Percentiles rank a stretch among this genome's conserved stretches.
Conservation (phyloP, 2,797 vertebrate species). For the Acipenser ruthenus region DNA sequence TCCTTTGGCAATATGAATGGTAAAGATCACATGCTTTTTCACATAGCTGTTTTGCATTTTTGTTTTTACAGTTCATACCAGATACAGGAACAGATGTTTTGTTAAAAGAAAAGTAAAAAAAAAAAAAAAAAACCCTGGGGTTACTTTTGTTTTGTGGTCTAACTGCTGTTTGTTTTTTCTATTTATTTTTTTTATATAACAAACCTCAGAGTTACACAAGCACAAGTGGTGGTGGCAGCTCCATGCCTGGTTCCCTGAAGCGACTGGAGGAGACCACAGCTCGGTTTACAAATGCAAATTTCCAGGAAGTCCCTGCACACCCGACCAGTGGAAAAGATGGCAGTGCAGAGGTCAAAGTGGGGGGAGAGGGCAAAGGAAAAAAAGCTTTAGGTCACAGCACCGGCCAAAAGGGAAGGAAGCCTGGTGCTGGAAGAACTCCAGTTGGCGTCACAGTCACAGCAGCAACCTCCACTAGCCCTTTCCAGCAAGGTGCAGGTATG, state of each 20-base stretch:
- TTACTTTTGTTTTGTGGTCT: no score
- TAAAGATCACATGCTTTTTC: no score
- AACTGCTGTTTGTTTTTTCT: no score
- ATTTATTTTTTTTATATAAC: not conserved
- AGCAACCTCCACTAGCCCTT: conserved; percentile 77
- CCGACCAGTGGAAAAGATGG: conserved; percentile 73
- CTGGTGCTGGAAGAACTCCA: conserved; percentile 78
- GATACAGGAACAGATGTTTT: no score
- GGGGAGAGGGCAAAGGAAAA: conserved; percentile 41
- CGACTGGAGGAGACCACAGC: conserved; percentile 80
- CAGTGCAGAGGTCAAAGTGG: conserved; percentile 69
- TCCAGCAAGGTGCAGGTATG: conserved; percentile 80
- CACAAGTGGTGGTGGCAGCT: conserved; percentile 53
- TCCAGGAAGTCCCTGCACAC: conserved; percentile 88
- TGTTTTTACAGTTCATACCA: no score
- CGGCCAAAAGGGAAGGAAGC: conserved; percentile 85
- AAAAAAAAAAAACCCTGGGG: no score
- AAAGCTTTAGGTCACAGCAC: conserved; percentile 74
- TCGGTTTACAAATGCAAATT: conserved; percentile 95
- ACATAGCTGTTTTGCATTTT: no score
- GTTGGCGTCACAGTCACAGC: conserved; percentile 70
- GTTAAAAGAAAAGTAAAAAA: no score
- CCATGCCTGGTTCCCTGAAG: conserved; percentile 76
- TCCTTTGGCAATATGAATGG: no score
- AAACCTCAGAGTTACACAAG: conserved; percentile 58